These are phyloP conservation scores for Shinisaurus crocodilurus DNA, from an alignment of 2,113 vertebrate species.

Conservation along the genomic window DNA sequence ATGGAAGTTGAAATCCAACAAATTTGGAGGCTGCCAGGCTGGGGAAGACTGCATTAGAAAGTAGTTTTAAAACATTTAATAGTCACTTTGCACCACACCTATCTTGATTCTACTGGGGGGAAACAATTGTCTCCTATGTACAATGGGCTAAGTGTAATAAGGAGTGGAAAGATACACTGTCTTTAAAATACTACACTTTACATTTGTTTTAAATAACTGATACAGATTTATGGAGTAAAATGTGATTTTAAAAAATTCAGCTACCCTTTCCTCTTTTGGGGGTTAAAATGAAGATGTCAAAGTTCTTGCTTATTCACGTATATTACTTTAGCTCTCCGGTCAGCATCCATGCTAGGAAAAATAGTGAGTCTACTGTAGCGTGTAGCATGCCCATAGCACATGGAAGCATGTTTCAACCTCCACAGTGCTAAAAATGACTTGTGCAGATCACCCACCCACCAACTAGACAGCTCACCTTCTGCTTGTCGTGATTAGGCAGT, in stretches of 20 bases:
- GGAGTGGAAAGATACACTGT: neutral
- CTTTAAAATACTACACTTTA: neutral
- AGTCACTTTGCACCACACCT: neutral
- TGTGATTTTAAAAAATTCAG: neutral
- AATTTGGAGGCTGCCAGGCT: too few species aligned
- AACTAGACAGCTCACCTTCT: neutral
- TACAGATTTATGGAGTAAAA: neutral
- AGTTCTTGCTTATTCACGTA: neutral
- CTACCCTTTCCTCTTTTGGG: neutral
- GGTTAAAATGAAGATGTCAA: neutral
- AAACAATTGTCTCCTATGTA: neutral
- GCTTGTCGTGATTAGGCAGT: neutral
- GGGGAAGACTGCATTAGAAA: too few species aligned
- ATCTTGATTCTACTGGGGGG: neutral
- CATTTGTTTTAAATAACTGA: neutral
- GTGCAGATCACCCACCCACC: neutral
- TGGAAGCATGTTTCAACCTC: neutral
- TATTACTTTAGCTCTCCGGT: neutral
- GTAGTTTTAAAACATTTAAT: neutral
- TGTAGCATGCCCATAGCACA: neutral
- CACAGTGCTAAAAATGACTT: neutral
- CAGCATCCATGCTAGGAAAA: neutral
- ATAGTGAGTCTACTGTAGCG: too few species aligned
- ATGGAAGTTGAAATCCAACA: too few species aligned
- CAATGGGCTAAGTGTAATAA: neutral